Evolutionary conservation across 2,888 invertebrate species (phyloP), one percentile per base, ranked within the genome.

Genomic region (Fragum fragum): DNA sequence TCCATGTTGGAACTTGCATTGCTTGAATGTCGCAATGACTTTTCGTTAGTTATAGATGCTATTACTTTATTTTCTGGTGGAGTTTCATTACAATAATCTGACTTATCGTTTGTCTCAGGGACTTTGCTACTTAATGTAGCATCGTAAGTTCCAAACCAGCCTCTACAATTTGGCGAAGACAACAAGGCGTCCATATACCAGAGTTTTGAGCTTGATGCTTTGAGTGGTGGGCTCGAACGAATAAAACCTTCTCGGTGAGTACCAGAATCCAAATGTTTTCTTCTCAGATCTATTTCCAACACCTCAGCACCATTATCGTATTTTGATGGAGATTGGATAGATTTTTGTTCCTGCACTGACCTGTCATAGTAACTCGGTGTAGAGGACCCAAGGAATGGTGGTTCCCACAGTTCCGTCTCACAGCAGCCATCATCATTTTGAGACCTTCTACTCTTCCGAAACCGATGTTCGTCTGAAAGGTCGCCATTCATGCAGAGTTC

Each of bases 401-500:
- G 21, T n/a, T 68, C 42, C 23, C 52, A 66, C 29, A 53, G 26
- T n/a, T 42, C 28, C 14, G 21, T 1, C 14, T 73, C 63, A 47
- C 26, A n/a, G 6, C 29, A 28, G 5, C 42, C 18, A 29, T 61
- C 61, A 32, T 71, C 71, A 1, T n/a, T 7, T 5, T 59, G 39
- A 29, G 26, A 28, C 7, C 32, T 11, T 11, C 61, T 16, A 28
- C 61, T 16, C 26, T 11, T 59, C 9, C n/a, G 18, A 52, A 23
- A 32, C 23, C 71, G 7, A 18, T 21, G 23, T 14, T 66, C 55
- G 5, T 71, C 71, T 21, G 36, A 26, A 0, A n/a, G 2, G 16
- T 73, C 73, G 23, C 28, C 42, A 52, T 23, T n/a, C n/a, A 36
- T 72, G 63, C 61, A 70, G 21, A 68, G 53, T 47, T 83, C 83